Conservation (phyloP, 2,888 invertebrate species). For the Drosophila paranaensis region DNA sequence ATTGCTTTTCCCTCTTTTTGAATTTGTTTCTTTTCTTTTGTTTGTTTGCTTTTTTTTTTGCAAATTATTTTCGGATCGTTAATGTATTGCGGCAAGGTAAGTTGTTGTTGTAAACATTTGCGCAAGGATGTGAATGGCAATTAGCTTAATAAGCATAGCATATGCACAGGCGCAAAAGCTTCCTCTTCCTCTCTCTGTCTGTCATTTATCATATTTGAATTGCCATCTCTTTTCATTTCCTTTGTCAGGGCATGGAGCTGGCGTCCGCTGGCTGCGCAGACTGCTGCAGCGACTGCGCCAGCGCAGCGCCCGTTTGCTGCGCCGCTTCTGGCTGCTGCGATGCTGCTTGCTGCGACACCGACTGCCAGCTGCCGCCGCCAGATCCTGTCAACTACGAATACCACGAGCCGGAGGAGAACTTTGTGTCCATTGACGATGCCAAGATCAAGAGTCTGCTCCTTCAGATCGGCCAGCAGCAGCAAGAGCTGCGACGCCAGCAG, state of each 20-base stretch:
- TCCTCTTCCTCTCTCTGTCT: not conserved
- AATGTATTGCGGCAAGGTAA: constrained; percentile 43
- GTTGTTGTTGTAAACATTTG: constrained; percentile 12
- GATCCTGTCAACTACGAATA: constrained; percentile 72
- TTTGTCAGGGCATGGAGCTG: constrained; percentile 58
- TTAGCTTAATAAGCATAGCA: constrained; percentile 52
- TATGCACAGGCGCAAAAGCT: constrained; percentile 51
- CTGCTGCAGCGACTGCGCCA: constrained; percentile 57
- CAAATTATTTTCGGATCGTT: constrained; percentile 16
- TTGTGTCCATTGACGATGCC: constrained; percentile 83
- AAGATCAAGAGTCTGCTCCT: constrained; percentile 81
- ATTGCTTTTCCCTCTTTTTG: constrained; percentile 19
- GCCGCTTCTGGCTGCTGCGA: constrained; percentile 18
- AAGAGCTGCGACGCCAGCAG: constrained; percentile 48
- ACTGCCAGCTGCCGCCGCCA: constrained; percentile 46
- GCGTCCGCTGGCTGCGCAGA: constrained; percentile 54
- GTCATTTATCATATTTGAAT: no score
- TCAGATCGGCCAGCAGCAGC: constrained; percentile 76
- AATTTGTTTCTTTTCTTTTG: not conserved
- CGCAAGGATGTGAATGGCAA: constrained; percentile 39
- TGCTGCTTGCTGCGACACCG: constrained; percentile 59
- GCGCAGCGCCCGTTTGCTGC: constrained; percentile 50
- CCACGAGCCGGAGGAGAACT: constrained; percentile 83
- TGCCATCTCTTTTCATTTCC: not conserved
- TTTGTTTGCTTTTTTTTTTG: not conserved